Base-by-base conservation (phyloP, 2,888 invertebrate genomes). In the Sclerodermus sp. region DNA sequence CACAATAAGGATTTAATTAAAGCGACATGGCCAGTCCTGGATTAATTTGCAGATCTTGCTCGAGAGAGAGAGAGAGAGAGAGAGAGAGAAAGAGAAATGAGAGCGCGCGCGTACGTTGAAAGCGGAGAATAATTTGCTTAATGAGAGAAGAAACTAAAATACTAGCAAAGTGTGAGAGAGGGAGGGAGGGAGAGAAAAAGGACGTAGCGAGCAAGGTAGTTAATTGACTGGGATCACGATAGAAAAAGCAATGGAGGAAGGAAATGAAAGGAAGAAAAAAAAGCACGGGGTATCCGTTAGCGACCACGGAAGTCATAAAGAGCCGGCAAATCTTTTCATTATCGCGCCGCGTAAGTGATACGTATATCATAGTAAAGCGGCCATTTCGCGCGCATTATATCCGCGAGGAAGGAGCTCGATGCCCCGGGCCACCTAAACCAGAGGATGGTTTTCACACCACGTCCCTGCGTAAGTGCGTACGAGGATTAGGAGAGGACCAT, bases 321-420 rank as follows among this genome's bases (percentile, higher is more conserved):
- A 13, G 66, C 60, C 64, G 66, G 73, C 69, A 73, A 76, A 77
- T 76, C 76, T 77, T 76, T 76, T 76, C 76, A 77, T 77, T 76
- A 77, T 74, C 71, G 67, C 67, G 60, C 66, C 62, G 63, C 65
- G 65, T 76, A 75, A 76, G 76, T 76, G 77, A 76, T 75, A 76
- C 74, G 72, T 77, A 76, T 73, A 76, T 77, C 76, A 76, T 72
- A 69, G 69, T 70, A 71, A 65, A 74, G 71, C 71, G 70, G 68
- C 73, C 67, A 72, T 76, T 76, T 68, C 73, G 62, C 58, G 66
- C 34, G 58, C 36, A 41, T 14, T 36, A 23, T 23, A 23, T 23
- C 23, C 23, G 23, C 23, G 23, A 23, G 3, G 23, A 23, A 23
- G 3, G 8, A 23, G 8, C 23, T 23, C 23, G 23, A n/a, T n/a